Evolutionary conservation across 2,797 vertebrate genomes (phyloP).

Genomic region (Hirundo rustica): DNA sequence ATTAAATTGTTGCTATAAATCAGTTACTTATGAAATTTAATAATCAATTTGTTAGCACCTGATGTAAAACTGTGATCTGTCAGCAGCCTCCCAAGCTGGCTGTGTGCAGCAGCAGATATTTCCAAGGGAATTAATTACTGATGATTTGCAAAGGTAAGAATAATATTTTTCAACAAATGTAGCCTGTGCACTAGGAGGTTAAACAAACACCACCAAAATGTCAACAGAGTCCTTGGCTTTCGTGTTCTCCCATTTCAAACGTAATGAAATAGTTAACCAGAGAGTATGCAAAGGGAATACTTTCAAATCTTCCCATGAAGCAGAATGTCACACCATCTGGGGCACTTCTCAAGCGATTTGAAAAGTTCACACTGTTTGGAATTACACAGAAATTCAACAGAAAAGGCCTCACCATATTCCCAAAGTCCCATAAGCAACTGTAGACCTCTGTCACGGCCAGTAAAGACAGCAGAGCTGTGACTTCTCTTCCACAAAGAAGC

Average conservation of each 20-base stretch:
- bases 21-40: slow-evolving; percentile 50
- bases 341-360: slow-evolving; percentile 70
- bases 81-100: slow-evolving; percentile 47
- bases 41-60: slow-evolving; percentile 67
- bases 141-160: slow-evolving; percentile 70
- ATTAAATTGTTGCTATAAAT: slow-evolving; percentile 38
- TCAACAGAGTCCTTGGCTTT: slow-evolving; percentile 63
- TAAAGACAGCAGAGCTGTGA: slow-evolving; percentile 42
- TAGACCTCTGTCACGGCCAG: slow-evolving; percentile 55
- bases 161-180: slow-evolving; percentile 68
- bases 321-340: slow-evolving; percentile 76
- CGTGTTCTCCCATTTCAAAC: slow-evolving; percentile 54
- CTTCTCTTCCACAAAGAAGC: slow-evolving; percentile 42
- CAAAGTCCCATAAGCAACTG: slow-evolving; percentile 70
- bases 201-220: slow-evolving; percentile 66
- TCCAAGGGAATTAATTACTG: slow-evolving; percentile 72
- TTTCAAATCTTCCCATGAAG: slow-evolving; percentile 69
- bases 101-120: slow-evolving; percentile 44
- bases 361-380: slow-evolving; percentile 71
- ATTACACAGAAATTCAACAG: slow-evolving; percentile 72
- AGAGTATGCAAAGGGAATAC: slow-evolving; percentile 64
- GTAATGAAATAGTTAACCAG: slow-evolving; percentile 59
- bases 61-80: slow-evolving; percentile 57
- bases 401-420: slow-evolving; percentile 68
- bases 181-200: slow-evolving; percentile 59